Evolutionary conservation across 2,888 invertebrate species (phyloP), one percentile per base, ranked within the genome.

Genomic region (Hypercompe scribonia): DNA sequence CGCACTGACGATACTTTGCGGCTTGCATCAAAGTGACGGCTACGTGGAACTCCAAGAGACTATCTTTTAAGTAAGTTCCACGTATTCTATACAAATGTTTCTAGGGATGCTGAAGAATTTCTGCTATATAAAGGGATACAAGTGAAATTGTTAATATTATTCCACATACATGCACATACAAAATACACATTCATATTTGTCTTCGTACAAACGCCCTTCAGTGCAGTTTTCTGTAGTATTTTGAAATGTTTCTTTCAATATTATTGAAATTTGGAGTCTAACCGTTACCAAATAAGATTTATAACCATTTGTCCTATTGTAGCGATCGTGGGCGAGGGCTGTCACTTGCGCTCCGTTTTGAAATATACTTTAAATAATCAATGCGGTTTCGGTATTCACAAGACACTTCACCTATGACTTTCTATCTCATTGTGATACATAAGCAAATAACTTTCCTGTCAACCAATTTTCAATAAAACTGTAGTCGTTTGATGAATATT

Each of bases 401-500:
- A 68, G 36, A 15, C 42, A 69, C 69, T 61, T 69, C 58, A 69
- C 31, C 69, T 61, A 69, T 39, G 61, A 69, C 69, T 69, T 69
- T 69, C 69, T 69, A 69, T 61, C 18, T 69, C 13, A 46, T 46
- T 21, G 2, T 66, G 21, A 54, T 68, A 39, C 61, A 39, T 70
- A 46, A 64, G 63, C 64, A 68, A 15, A 63, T 42, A 33, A 63
- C 70, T 70, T 70, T 70, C 64, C 42, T 64, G 33, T n/a, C 64
- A 64, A 70, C 70, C 63, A 64, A 69, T 69, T 69, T 39, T 42
- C 61, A 69, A 69, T 69, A 68, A 68, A 68, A 69, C 28, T 69
- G 39, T 54, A 33, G 33, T 65, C 54, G 13, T 39, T 71, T 28
- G 42, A 42, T 66, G 71, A 71, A 71, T 65, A 72, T 65, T 71